Evolutionary conservation across 2,888 invertebrate species (phyloP).

Genomic region (Drosophila borborema): DNA sequence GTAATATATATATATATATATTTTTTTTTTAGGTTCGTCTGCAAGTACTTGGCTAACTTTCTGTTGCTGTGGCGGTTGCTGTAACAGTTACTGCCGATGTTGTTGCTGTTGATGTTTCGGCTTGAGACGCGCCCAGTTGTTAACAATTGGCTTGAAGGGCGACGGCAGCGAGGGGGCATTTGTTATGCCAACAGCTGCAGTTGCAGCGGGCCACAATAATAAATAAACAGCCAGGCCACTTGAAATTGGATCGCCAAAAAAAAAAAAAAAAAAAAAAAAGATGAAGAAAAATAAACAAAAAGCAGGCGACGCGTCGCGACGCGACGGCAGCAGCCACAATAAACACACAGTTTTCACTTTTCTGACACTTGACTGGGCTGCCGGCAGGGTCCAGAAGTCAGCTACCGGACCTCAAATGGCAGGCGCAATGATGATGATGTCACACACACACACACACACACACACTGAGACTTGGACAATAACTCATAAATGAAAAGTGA

Average conservation of each 20-base stretch:
- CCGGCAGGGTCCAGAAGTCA: conserved; percentile 72
- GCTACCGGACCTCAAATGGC: conserved; percentile 32
- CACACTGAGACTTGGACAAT: conserved; percentile 52
- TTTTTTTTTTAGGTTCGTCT: conserved; percentile 14
- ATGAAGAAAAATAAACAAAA: conserved; percentile 67
- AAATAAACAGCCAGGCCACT: conserved; percentile 76
- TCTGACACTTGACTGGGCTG: conserved; percentile 76
- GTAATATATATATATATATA: not conserved
- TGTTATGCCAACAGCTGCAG: conserved; percentile 80
- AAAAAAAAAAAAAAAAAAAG: conserved; percentile 50
- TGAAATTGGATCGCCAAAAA: conserved; percentile 82
- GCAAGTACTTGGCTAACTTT: conserved; percentile 53
- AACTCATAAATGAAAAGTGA: conserved; percentile 80
- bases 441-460: conserved; percentile 22
- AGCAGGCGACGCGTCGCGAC: conserved; percentile 15
- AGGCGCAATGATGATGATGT: conserved; percentile 66
- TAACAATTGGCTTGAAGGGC: conserved; percentile 66
- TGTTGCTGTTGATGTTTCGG: conserved; percentile 39
- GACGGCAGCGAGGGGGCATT: conserved; percentile 25
- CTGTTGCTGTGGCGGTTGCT: conserved; percentile 24
- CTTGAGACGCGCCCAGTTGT: conserved; percentile 69
- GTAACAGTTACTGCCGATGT: conserved; percentile 12
- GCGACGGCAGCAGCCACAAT: conserved; percentile 44
- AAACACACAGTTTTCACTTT: conserved; percentile 78
- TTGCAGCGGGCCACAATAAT: conserved; percentile 70